Conservation (phyloP, 2,888 invertebrate species). For the Agrochola lota region DNA sequence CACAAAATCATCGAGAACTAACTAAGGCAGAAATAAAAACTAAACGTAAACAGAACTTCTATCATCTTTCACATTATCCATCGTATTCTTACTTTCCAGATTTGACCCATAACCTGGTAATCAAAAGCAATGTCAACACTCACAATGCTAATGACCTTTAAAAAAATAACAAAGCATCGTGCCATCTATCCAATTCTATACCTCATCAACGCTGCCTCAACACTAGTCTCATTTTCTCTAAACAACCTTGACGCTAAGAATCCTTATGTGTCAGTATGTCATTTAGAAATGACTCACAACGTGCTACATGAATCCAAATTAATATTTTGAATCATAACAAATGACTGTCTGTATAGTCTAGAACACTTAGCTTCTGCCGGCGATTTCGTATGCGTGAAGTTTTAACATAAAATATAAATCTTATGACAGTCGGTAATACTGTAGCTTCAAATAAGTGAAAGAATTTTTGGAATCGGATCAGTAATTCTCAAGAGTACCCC, state of each 20-base stretch:
- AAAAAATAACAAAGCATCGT: conserved; percentile 24
- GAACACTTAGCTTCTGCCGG: not conserved
- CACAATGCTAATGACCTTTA: conserved; percentile 11
- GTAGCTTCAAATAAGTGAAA: not conserved
- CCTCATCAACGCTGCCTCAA: conserved; percentile 17
- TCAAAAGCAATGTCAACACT: not conserved
- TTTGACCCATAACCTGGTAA: too few species aligned
- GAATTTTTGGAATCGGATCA: not conserved
- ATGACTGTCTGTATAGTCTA: not conserved
- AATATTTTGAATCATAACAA: conserved; percentile 7
- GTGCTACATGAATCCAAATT: not conserved
- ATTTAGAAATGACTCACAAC: conserved; percentile 34
- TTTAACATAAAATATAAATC: not conserved
- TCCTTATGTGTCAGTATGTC: conserved; percentile 33
- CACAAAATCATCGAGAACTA: too few species aligned
- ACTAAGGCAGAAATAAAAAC: too few species aligned
- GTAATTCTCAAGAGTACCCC: too few species aligned
- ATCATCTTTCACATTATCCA: too few species aligned
- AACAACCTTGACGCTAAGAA: conserved; percentile 25
- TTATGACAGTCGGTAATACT: not conserved
- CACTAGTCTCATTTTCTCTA: conserved; percentile 28
- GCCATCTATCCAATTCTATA: conserved; percentile 37
- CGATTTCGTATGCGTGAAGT: not conserved
- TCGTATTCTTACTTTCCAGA: too few species aligned
- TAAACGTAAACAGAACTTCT: too few species aligned